Evolutionary conservation across 1,140 invertebrate species (phyloP), one percentile per base, ranked within the genome.

Genomic region (Lycorma delicatula): DNA sequence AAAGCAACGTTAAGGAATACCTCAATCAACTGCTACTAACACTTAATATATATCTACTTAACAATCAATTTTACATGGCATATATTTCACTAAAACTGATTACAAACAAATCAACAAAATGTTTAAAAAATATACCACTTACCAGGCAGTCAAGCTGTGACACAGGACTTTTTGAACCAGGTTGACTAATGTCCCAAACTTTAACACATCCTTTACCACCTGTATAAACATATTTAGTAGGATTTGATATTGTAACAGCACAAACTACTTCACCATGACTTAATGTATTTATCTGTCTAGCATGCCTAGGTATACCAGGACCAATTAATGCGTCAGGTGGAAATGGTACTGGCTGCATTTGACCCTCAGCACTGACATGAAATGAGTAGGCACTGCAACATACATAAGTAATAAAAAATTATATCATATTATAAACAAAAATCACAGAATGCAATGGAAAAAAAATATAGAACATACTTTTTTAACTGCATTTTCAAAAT

Each of bases 131-230:
- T n/a, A n/a, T n/a, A 16, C 4, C 44, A 75, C 80, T 80, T 72
- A 90, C 85, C 77, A 96, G 76, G 74, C 94, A 98, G 73, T 97
- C 93, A 46, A 97, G 73, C 71, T 95, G 93, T 58, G 90, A 90
- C 1, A 97, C 82, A 4, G 92, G 91, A 69, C 80, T 86, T 62
- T 90, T 88, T 38, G 73, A 78, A 12, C 81, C 84, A 2, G 89
- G 85, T 67, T 91, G 87, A 67, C 86, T 87, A 64, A 96, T 89
- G 68, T 90, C 87, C 87, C 86, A 90, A n/a, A 98, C 89, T 77
- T 98, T 98, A 46, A 98, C 95, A 75, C 93, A 97, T 46, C 96
- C 94, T 75, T 98, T 98, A 53, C 96, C 96, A n/a, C 96, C 96
- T 12, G 96, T 98, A 74, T 97, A 98, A 5, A 98, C 93, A 72